phyloP scores from a whole-genome alignment of 1,140 invertebrate genomes.

The Tetraneura akinire region DNA sequence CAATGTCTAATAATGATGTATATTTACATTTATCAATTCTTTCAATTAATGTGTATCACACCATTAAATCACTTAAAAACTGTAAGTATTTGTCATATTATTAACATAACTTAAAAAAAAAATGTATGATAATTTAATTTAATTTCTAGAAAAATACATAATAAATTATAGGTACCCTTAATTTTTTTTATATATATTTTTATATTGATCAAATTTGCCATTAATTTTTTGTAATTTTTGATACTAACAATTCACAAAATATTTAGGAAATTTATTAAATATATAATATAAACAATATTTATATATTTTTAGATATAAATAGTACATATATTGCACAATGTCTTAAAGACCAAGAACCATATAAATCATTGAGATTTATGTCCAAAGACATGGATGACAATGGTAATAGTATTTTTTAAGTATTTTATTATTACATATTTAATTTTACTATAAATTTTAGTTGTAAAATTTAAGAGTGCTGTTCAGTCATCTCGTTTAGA shows the following conservation, averaged over 20 bases:
- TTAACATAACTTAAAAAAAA: neutral
- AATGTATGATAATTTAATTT: neutral
- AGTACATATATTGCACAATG: constrained; percentile 28
- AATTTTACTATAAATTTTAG: constrained; percentile 17
- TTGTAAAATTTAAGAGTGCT: constrained; percentile 23
- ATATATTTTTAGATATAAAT: constrained; percentile 12
- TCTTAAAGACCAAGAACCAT: constrained; percentile 39
- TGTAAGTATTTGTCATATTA: constrained; percentile 1
- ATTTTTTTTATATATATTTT: no score
- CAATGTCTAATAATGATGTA: constrained; percentile 12
- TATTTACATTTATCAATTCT: constrained; percentile 40
- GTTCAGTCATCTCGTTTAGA: neutral
- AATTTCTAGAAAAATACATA: no score
- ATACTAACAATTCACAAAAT: neutral
- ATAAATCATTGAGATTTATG: constrained; percentile 8
- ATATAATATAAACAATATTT: neutral
- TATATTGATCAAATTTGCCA: no score
- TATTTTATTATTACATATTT: neutral
- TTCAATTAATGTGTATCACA: constrained; percentile 22
- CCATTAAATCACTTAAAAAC: constrained; percentile 8
- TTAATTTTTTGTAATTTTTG: neutral
- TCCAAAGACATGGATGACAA: constrained; percentile 20
- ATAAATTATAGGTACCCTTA: no score
- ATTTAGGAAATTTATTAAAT: neutral
- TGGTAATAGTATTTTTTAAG: neutral